Evolutionary conservation across 2,797 vertebrate species (phyloP).

Genomic region (Apogon hyalosoma): DNA sequence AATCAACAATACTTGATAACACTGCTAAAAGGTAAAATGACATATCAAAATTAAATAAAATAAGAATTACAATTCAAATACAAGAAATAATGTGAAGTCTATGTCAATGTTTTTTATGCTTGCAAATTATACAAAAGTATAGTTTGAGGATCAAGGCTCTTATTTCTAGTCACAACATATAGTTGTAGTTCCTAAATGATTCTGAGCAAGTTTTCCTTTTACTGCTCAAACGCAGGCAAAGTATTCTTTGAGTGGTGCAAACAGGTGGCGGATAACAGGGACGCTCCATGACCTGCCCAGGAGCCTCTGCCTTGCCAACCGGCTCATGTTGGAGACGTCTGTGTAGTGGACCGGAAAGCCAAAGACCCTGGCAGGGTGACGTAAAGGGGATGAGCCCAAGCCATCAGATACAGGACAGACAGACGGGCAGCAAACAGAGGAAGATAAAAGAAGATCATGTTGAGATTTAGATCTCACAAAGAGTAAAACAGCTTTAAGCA

Average conservation of each 20-base stretch:
- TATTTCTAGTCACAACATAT: slow-evolving; percentile 83
- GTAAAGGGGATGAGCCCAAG: not conserved
- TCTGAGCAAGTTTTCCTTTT: slow-evolving; percentile 25
- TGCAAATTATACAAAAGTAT: slow-evolving; percentile 77
- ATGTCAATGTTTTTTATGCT: slow-evolving; percentile 78
- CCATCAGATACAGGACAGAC: slow-evolving; percentile 11
- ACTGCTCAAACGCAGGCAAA: slow-evolving; percentile 90
- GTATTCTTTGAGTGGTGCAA: slow-evolving; percentile 98
- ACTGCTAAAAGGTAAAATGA: slow-evolving; percentile 94
- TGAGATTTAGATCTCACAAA: slow-evolving; percentile 19
- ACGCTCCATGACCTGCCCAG: slow-evolving; percentile 98
- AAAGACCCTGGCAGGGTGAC: slow-evolving; percentile 86
- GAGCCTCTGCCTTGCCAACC: slow-evolving; percentile 96
- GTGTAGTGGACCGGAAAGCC: slow-evolving; percentile 99
- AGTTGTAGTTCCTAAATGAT: slow-evolving; percentile 77
- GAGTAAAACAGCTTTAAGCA: not conserved
- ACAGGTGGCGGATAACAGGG: slow-evolving; percentile 98
- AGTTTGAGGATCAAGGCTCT: slow-evolving; percentile 80
- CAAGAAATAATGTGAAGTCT: slow-evolving; percentile 90
- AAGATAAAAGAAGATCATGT: slow-evolving; percentile 20
- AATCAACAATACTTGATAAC: slow-evolving; percentile 92
- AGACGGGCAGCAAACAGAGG: not conserved
- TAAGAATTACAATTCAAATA: slow-evolving; percentile 91
- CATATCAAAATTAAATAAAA: slow-evolving; percentile 91
- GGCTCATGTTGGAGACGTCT: slow-evolving; percentile 99